Percentiles rank a stretch among this genome's conserved stretches.
Conservation (phyloP, 2,888 invertebrate species). For the Philopedon plagiatum region DNA sequence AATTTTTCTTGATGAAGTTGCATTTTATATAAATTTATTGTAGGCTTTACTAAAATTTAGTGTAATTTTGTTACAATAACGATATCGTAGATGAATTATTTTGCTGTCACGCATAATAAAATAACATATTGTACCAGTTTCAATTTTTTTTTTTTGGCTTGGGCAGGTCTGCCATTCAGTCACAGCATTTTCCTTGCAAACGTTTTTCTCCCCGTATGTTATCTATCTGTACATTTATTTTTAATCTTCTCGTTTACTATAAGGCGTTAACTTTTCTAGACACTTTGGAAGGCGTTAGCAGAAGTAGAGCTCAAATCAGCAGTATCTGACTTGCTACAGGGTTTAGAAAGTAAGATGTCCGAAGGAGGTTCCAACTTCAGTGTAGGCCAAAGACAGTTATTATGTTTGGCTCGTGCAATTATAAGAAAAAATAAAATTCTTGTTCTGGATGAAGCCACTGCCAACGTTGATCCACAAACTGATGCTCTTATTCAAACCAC, state of each 20-base stretch:
- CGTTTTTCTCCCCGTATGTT: too few species aligned
- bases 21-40: too few species aligned
- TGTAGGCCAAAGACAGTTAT: conserved; percentile 75
- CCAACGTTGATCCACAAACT: conserved; percentile 85
- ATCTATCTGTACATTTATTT: too few species aligned
- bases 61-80: too few species aligned
- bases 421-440: conserved; percentile 66
- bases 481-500: conserved; percentile 84
- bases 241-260: not conserved
- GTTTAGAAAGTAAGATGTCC: conserved; percentile 78
- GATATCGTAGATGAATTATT: too few species aligned
- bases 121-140: too few species aligned
- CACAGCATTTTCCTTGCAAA: too few species aligned
- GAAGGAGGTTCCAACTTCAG: conserved; percentile 75
- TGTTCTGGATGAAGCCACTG: conserved; percentile 80
- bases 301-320: conserved; percentile 82
- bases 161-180: too few species aligned
- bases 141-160: too few species aligned
- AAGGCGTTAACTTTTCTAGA: conserved; percentile 25
- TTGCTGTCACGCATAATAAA: too few species aligned
- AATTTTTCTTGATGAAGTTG: too few species aligned
- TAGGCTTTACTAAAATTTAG: too few species aligned
- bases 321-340: conserved; percentile 69
- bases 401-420: conserved; percentile 79
- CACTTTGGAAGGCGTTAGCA: conserved; percentile 86